phyloP scores from a whole-genome alignment of 2,888 invertebrate species.

The Lasius fuliginosus region DNA sequence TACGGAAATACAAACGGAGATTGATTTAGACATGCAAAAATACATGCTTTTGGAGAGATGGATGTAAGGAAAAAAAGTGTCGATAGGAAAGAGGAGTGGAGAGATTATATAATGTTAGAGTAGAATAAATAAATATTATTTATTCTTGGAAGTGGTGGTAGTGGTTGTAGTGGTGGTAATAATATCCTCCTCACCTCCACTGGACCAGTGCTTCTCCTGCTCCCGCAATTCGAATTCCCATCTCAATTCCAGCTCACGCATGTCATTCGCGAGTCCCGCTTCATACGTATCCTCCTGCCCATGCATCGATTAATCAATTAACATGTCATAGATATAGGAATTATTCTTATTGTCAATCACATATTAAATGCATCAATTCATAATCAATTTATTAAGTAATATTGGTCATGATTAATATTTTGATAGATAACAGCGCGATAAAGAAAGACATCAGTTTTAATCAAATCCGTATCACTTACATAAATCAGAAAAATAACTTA shows the following conservation, averaged over 20 bases:
- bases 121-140: slow-evolving; percentile 65
- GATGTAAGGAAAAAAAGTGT: slow-evolving; percentile 45
- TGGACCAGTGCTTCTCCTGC: slow-evolving; percentile 89
- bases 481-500: background rate
- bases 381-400: background rate
- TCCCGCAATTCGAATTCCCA: slow-evolving; percentile 90
- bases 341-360: background rate
- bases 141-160: slow-evolving; percentile 77
- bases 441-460: background rate
- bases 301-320: slow-evolving; percentile 13
- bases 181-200: slow-evolving; percentile 87
- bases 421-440: background rate
- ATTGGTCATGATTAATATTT: background rate
- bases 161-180: background rate
- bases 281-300: slow-evolving; percentile 88
- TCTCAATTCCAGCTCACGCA: slow-evolving; percentile 89
- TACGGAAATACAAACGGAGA: slow-evolving; percentile 57
- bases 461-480: background rate
- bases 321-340: background rate
- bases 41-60: slow-evolving; percentile 45
- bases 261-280: slow-evolving; percentile 90
- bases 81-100: slow-evolving; percentile 60
- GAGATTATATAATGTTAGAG: slow-evolving; percentile 48
- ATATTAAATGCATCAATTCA: background rate
- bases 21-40: slow-evolving; percentile 64